phyloP scores from a whole-genome alignment of 2,888 invertebrate genomes.

The Onthophagus sagittarius region DNA sequence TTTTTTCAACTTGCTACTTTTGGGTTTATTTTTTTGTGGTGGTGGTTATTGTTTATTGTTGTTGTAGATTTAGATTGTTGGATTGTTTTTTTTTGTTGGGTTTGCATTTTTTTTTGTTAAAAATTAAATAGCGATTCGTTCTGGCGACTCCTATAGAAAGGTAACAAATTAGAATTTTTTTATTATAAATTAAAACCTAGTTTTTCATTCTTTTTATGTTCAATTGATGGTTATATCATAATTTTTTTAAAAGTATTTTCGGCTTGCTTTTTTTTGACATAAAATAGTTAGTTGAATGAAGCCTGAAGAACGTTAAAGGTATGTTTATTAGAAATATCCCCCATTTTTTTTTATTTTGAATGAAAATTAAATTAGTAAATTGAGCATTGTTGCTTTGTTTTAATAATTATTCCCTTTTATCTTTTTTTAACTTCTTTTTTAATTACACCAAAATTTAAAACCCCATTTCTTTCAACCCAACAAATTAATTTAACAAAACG shows the following conservation, averaged over 20 bases:
- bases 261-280: slow-evolving; percentile 19
- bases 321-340: slow-evolving; percentile 16
- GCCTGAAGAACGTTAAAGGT: slow-evolving; percentile 25
- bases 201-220: slow-evolving; percentile 7
- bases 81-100: background rate
- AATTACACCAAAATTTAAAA: background rate
- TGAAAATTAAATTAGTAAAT: background rate
- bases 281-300: slow-evolving; percentile 18
- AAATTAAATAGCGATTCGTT: slow-evolving; percentile 1
- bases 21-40: background rate
- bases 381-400: background rate
- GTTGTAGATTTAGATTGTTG: background rate
- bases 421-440: background rate
- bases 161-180: slow-evolving; percentile 1
- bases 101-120: background rate
- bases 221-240: slow-evolving; percentile 9
- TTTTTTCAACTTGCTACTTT: background rate
- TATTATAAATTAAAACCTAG: background rate
- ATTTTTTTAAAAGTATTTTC: slow-evolving; percentile 10
- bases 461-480: too few species aligned
- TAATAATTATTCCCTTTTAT: background rate
- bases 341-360: slow-evolving; percentile 1
- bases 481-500: too few species aligned
- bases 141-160: slow-evolving; percentile 9
- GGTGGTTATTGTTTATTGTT: background rate